Evolutionary conservation across 2,888 invertebrate genomes (phyloP).

Genomic region (Lasioglossum villosulum): DNA sequence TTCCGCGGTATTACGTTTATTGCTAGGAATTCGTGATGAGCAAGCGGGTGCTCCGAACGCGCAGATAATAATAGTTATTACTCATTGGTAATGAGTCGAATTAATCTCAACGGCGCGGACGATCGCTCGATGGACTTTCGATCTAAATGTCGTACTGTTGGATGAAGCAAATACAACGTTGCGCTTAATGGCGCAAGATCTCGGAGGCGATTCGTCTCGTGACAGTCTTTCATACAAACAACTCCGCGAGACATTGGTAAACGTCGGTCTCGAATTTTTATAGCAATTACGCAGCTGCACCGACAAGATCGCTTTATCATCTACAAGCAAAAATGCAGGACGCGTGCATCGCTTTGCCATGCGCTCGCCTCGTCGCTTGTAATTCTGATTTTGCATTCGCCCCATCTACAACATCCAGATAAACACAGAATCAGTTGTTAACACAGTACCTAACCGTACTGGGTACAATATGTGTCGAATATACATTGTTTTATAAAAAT

Average conservation of each 20-base stretch:
- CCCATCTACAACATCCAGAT: not conserved
- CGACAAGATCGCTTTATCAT: conserved; percentile 22
- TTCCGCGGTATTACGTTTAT: conserved; percentile 38
- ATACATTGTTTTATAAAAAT: too few species aligned
- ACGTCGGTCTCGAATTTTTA: conserved; percentile 32
- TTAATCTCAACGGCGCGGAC: conserved; percentile 58
- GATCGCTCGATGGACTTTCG: conserved; percentile 67
- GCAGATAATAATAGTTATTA: conserved; percentile 67
- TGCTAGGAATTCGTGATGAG: conserved; percentile 43
- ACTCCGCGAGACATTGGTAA: conserved; percentile 20
- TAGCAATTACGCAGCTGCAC: conserved; percentile 1
- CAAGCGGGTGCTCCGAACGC: conserved; percentile 49
- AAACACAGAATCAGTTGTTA: not conserved
- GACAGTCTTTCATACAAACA: conserved; percentile 51
- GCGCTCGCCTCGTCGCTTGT: not conserved
- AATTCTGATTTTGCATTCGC: not conserved
- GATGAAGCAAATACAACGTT: conserved; percentile 56
- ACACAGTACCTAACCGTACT: too few species aligned
- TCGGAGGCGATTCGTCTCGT: conserved; percentile 49
- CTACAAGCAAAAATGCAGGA: not conserved
- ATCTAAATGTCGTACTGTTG: conserved; percentile 66
- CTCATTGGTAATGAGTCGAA: conserved; percentile 65
- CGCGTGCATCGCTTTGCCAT: conserved; percentile 8
- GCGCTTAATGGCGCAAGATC: conserved; percentile 52
- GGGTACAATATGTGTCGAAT: too few species aligned